Base-by-base conservation (phyloP, 2,888 invertebrate genomes). In the Oscheius sp. region DNA sequence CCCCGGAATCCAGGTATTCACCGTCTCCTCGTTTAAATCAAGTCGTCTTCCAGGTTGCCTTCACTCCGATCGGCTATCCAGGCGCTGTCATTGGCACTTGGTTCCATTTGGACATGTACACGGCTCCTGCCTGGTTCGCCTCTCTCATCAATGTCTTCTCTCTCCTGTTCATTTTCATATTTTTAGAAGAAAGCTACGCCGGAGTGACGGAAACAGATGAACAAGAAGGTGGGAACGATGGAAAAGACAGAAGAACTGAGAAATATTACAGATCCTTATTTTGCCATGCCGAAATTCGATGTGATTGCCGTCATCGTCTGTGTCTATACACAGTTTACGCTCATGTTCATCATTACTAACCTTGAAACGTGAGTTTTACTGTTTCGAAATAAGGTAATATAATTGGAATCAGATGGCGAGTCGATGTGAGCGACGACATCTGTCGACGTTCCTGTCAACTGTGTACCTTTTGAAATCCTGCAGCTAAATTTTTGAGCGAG, bases 71-170 rank as follows among this genome's bases (percentile, higher is more conserved):
- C 71, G 75, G 76, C 2, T 84, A 79, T 43, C 84, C 83, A 0
- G 84, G 84, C 2, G 21, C 46, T 6, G 56, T 43, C 18, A 35
- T 27, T n/a, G 21, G 45, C 3, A 73, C 72, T 0, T 35, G 56
- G 12, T 41, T 81, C 70, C 80, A 81, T 41, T 49, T 81, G 59
- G 80, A 81, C 56, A 84, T 84, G 84, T 84, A 83, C 71, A 84
- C 84, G 1, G 81, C 84, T 1, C 84, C 84, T 0, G 83, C 84
- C 1, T 83, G 81, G 75, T 79, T 82, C 69, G 81, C 83, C 9
- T 78, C 78, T 5, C 63, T 80, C 29, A 76, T 84, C 53, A 84
- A 79, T n/a, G 21, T 75, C 5, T 9, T 82, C 7, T 76, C 78
- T 9, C 77, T 81, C 12, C 55, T 76, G 16, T 81, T 79, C 58